phyloP scores from a whole-genome alignment of 92 coral and sea anemone species.

The Diadumene lineata region DNA sequence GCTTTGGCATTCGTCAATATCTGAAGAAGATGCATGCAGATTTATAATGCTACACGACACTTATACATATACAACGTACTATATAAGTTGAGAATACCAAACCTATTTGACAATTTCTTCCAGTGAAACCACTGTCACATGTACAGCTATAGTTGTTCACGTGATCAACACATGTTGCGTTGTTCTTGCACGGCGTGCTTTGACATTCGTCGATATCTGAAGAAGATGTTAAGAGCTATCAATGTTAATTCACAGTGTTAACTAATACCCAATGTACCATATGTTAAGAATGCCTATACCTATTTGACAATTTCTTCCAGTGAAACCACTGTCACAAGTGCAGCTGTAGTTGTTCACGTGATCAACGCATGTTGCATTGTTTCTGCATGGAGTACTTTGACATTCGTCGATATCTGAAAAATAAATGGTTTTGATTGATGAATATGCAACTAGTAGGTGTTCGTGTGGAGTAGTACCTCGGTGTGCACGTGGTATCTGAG shows the following conservation, averaged over 20 bases:
- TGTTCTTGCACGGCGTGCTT: slow-evolving; percentile 54
- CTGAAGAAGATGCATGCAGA: too few relatives aligned
- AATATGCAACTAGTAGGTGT: too few relatives aligned
- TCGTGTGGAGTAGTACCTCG: too few relatives aligned
- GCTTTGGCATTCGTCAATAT: slow-evolving; percentile 40
- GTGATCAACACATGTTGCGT: slow-evolving; percentile 52
- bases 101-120: slow-evolving; percentile 59
- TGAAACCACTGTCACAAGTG: slow-evolving; percentile 31
- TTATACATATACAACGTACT: too few relatives aligned
- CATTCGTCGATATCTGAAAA: slow-evolving; percentile 47
- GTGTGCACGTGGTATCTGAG: too few relatives aligned
- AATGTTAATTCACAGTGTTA: too few relatives aligned
- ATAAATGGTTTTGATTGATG: too few relatives aligned
- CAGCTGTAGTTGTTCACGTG: slow-evolving; percentile 50
- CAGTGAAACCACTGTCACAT: slow-evolving; percentile 41
- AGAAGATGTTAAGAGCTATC: neutral
- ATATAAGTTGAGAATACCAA: too few relatives aligned
- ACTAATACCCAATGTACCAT: slow-evolving; percentile 32
- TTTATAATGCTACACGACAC: too few relatives aligned
- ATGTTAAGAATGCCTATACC: slow-evolving; percentile 6
- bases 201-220: slow-evolving; percentile 45
- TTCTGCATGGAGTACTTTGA: slow-evolving; percentile 29
- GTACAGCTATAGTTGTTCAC: slow-evolving; percentile 53
- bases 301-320: slow-evolving; percentile 36
- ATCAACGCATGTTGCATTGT: slow-evolving; percentile 46